Conservation (phyloP, 2,797 vertebrate species). For the Brachymystax lenok region DNA sequence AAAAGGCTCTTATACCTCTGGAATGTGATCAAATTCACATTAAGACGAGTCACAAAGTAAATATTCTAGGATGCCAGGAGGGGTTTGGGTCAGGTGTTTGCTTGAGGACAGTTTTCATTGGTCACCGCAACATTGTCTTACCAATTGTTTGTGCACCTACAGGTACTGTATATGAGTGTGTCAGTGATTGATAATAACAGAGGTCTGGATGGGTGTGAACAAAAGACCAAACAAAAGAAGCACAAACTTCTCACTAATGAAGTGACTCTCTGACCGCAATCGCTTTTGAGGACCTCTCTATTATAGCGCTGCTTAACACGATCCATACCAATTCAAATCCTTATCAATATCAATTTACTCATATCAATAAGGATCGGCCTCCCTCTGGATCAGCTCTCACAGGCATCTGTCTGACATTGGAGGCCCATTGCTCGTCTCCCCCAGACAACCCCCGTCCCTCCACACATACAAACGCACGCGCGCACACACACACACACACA, state of each 20-base stretch:
- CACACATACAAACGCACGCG: slow-evolving; percentile 7
- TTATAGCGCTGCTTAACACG: slow-evolving; percentile 81
- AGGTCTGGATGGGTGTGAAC: slow-evolving; percentile 23
- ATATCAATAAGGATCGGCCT: slow-evolving; percentile 94
- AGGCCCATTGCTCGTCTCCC: slow-evolving; percentile 63
- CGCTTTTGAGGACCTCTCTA: slow-evolving; percentile 77
- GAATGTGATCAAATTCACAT: neutral
- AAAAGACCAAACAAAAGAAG: slow-evolving; percentile 42
- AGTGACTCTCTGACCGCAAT: slow-evolving; percentile 69
- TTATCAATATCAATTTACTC: slow-evolving; percentile 99
- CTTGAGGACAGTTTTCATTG: neutral
- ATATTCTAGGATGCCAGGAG: neutral
- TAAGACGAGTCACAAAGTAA: neutral
- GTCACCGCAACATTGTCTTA: neutral
- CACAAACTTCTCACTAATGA: slow-evolving; percentile 66
- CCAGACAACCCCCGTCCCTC: slow-evolving; percentile 50
- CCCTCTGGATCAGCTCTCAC: slow-evolving; percentile 81
- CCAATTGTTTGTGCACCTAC: neutral
- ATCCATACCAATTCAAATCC: slow-evolving; percentile 88
- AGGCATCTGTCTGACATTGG: slow-evolving; percentile 77
- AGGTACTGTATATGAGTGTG: neutral
- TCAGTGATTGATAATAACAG: slow-evolving; percentile 10
- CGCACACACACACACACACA: slow-evolving; percentile 29
- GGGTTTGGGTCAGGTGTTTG: slow-evolving; percentile 11
- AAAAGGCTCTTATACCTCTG: neutral